Conservation (phyloP, 2,888 invertebrate species). For the Allophyes oxyacanthae region DNA sequence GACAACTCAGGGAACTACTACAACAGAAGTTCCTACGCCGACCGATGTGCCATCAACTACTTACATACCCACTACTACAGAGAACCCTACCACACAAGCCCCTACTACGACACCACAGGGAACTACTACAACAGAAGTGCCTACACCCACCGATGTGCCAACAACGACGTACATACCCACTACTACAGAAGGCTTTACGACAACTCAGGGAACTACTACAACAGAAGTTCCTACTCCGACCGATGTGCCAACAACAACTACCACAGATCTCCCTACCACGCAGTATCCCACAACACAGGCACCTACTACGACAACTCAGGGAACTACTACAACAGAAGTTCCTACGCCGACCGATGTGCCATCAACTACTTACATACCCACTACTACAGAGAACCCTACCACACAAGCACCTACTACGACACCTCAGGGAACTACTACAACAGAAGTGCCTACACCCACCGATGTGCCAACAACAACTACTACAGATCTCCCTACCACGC, state of each 20-base stretch:
- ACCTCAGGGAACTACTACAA: conserved; percentile 11
- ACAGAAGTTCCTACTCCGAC: conserved; percentile 2
- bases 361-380: background rate
- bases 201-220: background rate
- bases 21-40: background rate
- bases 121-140: conserved; percentile 2
- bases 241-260: background rate
- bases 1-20: background rate
- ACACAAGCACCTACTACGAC: conserved; percentile 9
- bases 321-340: background rate
- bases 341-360: conserved; percentile 3
- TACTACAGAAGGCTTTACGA: background rate
- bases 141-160: conserved; percentile 1
- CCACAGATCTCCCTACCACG: conserved; percentile 5
- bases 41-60: conserved; percentile 2
- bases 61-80: conserved; percentile 6
- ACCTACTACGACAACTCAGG: background rate
- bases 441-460: background rate
- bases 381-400: conserved; percentile 9
- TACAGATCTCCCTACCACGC: background rate
- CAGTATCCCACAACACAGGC: conserved; percentile 12
- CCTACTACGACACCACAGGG: conserved; percentile 12
- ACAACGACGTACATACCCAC: background rate
- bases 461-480: background rate
- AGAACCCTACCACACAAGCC: conserved; percentile 2